phyloP scores from a whole-genome alignment of 2,113 vertebrate genomes.

The Argyrosomus japonicus region DNA sequence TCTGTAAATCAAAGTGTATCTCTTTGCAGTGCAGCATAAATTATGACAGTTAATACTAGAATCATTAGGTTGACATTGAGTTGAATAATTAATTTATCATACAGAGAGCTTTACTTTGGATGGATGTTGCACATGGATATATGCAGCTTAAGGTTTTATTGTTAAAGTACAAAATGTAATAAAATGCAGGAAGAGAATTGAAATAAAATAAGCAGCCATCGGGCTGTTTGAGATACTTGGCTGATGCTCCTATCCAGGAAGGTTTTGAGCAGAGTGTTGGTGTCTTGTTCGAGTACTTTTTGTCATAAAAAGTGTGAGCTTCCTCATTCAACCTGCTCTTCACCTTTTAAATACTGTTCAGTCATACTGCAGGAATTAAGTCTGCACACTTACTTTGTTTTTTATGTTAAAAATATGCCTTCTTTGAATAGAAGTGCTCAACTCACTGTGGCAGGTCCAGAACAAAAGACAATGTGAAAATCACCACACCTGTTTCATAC shows the following conservation, averaged over 20 bases:
- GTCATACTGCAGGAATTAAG: background rate
- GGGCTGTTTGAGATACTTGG: background rate
- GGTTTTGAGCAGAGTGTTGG: background rate
- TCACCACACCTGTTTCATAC: background rate
- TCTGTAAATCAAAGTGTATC: slow-evolving; percentile 40
- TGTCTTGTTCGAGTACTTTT: slow-evolving; percentile 27
- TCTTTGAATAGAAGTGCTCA: background rate
- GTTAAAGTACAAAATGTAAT: background rate
- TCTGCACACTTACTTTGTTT: background rate
- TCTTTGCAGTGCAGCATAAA: background rate
- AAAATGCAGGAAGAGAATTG: background rate
- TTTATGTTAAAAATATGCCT: background rate
- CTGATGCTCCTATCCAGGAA: background rate
- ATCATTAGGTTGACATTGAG: background rate
- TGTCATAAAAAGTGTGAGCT: background rate
- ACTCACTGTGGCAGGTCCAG: background rate
- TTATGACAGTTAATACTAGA: background rate
- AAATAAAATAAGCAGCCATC: background rate
- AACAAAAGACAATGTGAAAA: background rate
- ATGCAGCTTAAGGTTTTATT: background rate
- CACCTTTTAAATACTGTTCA: background rate
- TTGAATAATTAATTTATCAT: background rate
- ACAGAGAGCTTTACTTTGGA: background rate
- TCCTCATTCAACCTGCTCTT: background rate
- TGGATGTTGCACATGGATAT: background rate